Percentiles rank a stretch among this genome's conserved stretches.
These are phyloP conservation scores for Amphipyra berbera DNA, from an alignment of 2,888 invertebrate species.

Conservation along the genomic window DNA sequence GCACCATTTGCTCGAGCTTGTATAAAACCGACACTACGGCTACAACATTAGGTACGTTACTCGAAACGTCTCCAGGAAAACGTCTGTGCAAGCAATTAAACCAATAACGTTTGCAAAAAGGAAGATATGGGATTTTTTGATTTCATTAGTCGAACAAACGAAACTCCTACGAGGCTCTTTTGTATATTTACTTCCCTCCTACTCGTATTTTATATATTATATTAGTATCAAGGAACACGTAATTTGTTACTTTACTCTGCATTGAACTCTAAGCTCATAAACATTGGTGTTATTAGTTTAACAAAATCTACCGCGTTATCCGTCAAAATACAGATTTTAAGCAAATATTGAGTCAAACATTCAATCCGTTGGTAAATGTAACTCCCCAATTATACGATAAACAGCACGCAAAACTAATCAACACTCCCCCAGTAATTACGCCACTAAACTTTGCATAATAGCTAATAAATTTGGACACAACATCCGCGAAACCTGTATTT, in stretches of 20 bases:
- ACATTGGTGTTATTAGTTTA: neutral
- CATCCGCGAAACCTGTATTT: slow-evolving; percentile 48
- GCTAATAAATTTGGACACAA: slow-evolving; percentile 58
- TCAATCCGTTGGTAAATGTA: slow-evolving; percentile 39
- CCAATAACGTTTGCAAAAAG: slow-evolving; percentile 18
- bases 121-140: slow-evolving; percentile 9
- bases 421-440: slow-evolving; percentile 56
- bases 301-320: neutral
- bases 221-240: no score
- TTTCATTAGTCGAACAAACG: slow-evolving; percentile 3
- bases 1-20: slow-evolving; percentile 49
- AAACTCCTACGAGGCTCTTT: neutral
- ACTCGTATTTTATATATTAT: neutral
- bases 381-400: slow-evolving; percentile 48
- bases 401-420: slow-evolving; percentile 59
- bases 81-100: slow-evolving; percentile 28
- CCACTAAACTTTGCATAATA: slow-evolving; percentile 59
- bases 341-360: slow-evolving; percentile 12
- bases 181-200: neutral
- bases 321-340: neutral
- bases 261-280: no score
- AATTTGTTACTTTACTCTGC: no score
- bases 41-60: slow-evolving; percentile 57
- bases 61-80: slow-evolving; percentile 43
- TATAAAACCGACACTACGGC: slow-evolving; percentile 61